Conservation (phyloP, 2,888 invertebrate genomes). For the Platycheirus rosarum region DNA sequence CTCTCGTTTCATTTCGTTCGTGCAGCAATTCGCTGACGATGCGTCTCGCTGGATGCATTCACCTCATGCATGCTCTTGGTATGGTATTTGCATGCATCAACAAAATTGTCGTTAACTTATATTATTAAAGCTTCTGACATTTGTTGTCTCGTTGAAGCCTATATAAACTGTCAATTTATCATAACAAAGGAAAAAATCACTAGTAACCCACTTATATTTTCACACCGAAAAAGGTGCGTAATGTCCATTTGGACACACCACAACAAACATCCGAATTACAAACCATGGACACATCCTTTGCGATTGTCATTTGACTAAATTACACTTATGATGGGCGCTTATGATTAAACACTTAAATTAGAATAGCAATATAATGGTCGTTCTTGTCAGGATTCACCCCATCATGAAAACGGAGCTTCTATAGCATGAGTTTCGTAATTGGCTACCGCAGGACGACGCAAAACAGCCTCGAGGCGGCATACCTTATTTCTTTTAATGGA, state of each 20-base stretch:
- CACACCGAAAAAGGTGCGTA: constrained; percentile 30
- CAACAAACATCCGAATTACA: constrained; percentile 50
- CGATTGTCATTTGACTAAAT: constrained; percentile 26
- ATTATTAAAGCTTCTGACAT: too few species aligned
- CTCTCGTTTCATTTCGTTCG: too few species aligned
- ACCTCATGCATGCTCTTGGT: too few species aligned
- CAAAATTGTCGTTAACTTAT: too few species aligned
- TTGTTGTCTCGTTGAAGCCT: too few species aligned
- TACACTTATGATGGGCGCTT: constrained; percentile 5
- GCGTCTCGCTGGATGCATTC: too few species aligned
- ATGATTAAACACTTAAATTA: constrained; percentile 36
- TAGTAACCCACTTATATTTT: too few species aligned
- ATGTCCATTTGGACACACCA: constrained; percentile 51
- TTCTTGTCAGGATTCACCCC: constrained; percentile 16
- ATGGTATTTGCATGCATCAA: too few species aligned
- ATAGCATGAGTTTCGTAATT: constrained; percentile 11
- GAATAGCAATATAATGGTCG: constrained; percentile 20
- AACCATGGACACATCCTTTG: constrained; percentile 49
- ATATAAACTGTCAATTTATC: too few species aligned
- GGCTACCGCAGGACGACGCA: constrained; percentile 18
- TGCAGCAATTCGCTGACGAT: too few species aligned
- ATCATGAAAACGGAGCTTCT: constrained; percentile 16
- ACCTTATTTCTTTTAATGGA: constrained; percentile 1
- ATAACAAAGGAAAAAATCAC: too few species aligned
- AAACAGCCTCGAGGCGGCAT: constrained; percentile 12